These are phyloP conservation scores for Enteromius thamalakanensis DNA, from an alignment of 2,797 vertebrate species.

Conservation along the genomic window DNA sequence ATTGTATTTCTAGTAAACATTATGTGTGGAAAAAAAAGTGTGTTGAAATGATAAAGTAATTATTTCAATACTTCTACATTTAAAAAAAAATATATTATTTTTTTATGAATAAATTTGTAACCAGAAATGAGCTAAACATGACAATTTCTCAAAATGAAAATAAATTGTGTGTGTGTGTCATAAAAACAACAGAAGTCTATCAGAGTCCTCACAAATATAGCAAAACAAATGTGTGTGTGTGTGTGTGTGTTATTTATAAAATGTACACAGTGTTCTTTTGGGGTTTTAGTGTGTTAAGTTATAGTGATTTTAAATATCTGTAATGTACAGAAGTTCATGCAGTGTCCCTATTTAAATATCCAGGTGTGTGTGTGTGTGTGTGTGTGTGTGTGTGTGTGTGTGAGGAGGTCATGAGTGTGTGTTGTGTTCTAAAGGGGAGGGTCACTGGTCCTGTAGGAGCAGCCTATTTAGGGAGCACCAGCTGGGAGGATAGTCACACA, in stretches of 20 bases:
- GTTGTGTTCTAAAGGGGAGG: conserved; percentile 13
- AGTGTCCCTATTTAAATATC: not conserved
- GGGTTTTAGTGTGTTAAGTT: not conserved
- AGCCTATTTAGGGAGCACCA: conserved; percentile 41
- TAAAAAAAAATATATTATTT: no score
- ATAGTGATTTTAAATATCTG: not conserved
- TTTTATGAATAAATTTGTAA: not conserved
- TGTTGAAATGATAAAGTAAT: not conserved
- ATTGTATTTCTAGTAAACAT: not conserved
- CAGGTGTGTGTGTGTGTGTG: not conserved
- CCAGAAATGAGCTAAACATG: not conserved
- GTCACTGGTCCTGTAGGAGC: conserved; percentile 16
- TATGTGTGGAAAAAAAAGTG: not conserved
- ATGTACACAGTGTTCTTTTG: not conserved
- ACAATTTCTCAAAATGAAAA: not conserved
- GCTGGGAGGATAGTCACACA: conserved; percentile 28
- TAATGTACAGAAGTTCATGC: not conserved
- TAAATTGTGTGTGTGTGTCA: not conserved
- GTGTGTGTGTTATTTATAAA: no score
- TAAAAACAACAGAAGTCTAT: no score
- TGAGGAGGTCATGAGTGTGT: not conserved
- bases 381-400: not conserved
- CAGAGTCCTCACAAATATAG: no score
- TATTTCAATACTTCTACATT: no score
- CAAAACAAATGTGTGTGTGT: no score